phyloP scores from a whole-genome alignment of 2,113 vertebrate species.

The Scopus umbretta region DNA sequence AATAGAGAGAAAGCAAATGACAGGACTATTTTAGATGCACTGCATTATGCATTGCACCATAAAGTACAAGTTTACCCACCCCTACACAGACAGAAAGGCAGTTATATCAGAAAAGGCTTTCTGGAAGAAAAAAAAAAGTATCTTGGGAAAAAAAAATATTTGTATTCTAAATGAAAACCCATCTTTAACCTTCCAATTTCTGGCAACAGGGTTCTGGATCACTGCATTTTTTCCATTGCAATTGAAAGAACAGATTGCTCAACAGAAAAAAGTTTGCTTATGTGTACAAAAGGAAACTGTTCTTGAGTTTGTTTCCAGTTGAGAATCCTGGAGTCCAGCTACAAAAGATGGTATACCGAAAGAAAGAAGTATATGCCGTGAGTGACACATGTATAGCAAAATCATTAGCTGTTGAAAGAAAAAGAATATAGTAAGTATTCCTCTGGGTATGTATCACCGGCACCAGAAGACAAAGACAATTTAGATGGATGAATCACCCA shows the following conservation, averaged over 20 bases:
- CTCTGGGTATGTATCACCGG: not conserved
- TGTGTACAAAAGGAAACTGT: not conserved
- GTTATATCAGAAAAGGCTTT: not conserved
- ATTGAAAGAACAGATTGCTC: constrained; percentile 1
- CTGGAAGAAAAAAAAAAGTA: not conserved
- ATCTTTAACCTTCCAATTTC: not conserved
- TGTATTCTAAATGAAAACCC: not conserved
- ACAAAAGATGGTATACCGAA: not conserved
- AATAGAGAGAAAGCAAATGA: not conserved
- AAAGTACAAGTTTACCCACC: not conserved
- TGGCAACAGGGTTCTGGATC: not conserved
- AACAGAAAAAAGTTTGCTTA: not conserved
- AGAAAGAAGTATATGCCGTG: not conserved
- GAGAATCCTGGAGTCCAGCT: not conserved
- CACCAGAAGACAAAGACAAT: not conserved
- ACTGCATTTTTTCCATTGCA: not conserved
- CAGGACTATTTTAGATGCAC: not conserved
- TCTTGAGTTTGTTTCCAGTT: not conserved
- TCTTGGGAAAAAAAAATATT: not conserved
- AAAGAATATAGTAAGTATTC: not conserved
- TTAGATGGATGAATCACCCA: not conserved
- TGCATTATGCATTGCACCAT: not conserved
- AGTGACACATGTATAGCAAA: not conserved
- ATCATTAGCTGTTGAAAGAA: not conserved
- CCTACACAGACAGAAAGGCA: not conserved